Percentiles rank a stretch among this genome's conserved stretches.
Conservation (phyloP, 2,888 invertebrate species). For the Drosophila paramelanica region DNA sequence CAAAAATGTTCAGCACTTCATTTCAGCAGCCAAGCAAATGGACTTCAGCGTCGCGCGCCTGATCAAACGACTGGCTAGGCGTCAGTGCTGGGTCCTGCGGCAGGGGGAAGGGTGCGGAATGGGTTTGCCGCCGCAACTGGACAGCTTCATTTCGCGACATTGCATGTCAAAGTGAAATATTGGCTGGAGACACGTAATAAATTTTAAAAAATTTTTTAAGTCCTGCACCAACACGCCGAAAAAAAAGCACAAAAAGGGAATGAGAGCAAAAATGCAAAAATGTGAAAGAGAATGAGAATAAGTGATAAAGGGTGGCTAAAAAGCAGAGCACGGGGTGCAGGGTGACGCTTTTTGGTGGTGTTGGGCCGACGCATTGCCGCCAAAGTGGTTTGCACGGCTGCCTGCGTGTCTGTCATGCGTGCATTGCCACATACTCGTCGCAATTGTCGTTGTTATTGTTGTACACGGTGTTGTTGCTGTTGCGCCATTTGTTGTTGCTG, state of each 20-base stretch:
- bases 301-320: slow-evolving; percentile 32
- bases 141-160: slow-evolving; percentile 84
- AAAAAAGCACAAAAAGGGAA: slow-evolving; percentile 6
- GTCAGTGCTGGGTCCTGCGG: background rate
- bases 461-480: slow-evolving; percentile 22
- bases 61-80: slow-evolving; percentile 36
- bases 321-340: slow-evolving; percentile 5
- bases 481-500: slow-evolving; percentile 15
- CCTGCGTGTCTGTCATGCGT: slow-evolving; percentile 79
- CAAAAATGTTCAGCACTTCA: slow-evolving; percentile 53
- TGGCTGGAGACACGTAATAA: slow-evolving; percentile 84
- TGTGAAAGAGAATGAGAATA: slow-evolving; percentile 30
- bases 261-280: slow-evolving; percentile 28
- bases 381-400: slow-evolving; percentile 79
- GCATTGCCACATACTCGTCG: slow-evolving; percentile 67
- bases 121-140: slow-evolving; percentile 67
- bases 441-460: slow-evolving; percentile 43
- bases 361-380: slow-evolving; percentile 65
- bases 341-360: background rate
- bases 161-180: slow-evolving; percentile 84
- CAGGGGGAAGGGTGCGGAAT: background rate
- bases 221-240: slow-evolving; percentile 48
- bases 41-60: slow-evolving; percentile 45
- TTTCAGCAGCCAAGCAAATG: slow-evolving; percentile 57
- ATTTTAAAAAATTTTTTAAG: slow-evolving; percentile 78